phyloP scores from a whole-genome alignment of 64 coral and sea anemone genomes.

The Actinia equina region DNA sequence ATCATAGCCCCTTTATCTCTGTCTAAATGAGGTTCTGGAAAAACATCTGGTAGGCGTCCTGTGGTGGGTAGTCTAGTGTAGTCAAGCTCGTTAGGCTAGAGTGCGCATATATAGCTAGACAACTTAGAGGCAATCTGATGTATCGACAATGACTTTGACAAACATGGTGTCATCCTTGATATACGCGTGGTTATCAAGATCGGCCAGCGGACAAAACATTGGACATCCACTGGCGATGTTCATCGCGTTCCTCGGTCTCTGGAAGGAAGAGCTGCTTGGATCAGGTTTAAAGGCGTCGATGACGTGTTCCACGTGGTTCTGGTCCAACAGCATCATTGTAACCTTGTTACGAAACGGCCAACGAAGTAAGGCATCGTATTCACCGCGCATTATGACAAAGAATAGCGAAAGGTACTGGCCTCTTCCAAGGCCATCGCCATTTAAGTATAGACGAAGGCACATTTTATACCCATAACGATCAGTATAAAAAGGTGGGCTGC shows the following conservation, averaged over 20 bases:
- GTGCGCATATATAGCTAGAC: not conserved
- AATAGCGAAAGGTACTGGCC: constrained; percentile 8
- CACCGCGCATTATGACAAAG: not conserved
- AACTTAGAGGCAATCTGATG: not conserved
- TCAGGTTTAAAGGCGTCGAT: constrained; percentile 62
- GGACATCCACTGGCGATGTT: constrained; percentile 66
- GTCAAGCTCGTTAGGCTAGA: not conserved
- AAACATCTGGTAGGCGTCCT: too few relatives aligned
- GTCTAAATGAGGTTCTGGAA: too few relatives aligned
- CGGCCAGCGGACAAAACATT: constrained; percentile 27
- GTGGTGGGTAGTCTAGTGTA: too few relatives aligned
- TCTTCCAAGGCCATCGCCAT: constrained; percentile 8
- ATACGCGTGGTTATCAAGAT: constrained; percentile 32
- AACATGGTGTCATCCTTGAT: constrained; percentile 53
- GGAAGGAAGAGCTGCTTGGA: constrained; percentile 46
- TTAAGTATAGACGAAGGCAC: not conserved
- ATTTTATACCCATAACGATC: constrained; percentile 16
- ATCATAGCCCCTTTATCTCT: too few relatives aligned
- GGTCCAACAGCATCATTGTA: constrained; percentile 6
- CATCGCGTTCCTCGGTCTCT: constrained; percentile 31
- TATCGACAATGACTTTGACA: constrained; percentile 51
- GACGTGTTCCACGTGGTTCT: constrained; percentile 57
- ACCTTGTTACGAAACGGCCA: constrained; percentile 23
- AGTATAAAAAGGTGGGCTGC: constrained; percentile 28
- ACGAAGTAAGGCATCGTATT: constrained; percentile 6